Evolutionary conservation across 2,888 invertebrate genomes (phyloP).

Genomic region (Rhorus exstirpatorius): DNA sequence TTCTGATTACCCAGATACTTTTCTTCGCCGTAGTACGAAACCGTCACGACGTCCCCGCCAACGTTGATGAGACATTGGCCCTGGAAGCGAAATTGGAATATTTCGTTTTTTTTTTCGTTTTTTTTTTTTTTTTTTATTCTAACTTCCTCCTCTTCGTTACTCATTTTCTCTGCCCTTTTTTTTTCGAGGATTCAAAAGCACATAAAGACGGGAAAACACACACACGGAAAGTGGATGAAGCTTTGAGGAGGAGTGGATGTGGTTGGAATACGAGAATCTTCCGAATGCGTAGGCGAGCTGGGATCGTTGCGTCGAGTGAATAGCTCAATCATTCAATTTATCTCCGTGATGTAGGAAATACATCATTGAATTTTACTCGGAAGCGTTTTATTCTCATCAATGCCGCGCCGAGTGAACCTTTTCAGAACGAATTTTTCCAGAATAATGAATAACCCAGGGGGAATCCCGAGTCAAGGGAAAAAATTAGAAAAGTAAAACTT

Average conservation of each 20-base stretch:
- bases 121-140: constrained; percentile 31
- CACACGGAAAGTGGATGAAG: neutral
- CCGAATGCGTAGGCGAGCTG: neutral
- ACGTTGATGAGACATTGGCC: constrained; percentile 98
- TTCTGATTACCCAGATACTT: constrained; percentile 78
- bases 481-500: too few species aligned
- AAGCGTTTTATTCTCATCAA: neutral
- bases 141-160: neutral
- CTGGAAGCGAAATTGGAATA: constrained; percentile 87
- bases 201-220: neutral
- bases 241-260: neutral
- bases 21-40: constrained; percentile 90
- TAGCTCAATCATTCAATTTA: constrained; percentile 20
- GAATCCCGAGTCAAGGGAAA: too few species aligned
- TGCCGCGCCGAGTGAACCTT: too few species aligned
- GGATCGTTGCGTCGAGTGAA: constrained; percentile 19
- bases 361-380: neutral
- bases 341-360: neutral
- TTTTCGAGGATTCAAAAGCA: neutral
- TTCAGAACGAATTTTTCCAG: too few species aligned
- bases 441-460: too few species aligned
- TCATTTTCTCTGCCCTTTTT: neutral
- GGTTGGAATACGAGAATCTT: neutral
- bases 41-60: constrained; percentile 96
- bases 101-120: neutral